Evolutionary conservation across 35 echinoderm and acorn worm species (phyloP), one percentile per base, ranked within the genome.

Genomic region (Holothuria glaberrima): DNA sequence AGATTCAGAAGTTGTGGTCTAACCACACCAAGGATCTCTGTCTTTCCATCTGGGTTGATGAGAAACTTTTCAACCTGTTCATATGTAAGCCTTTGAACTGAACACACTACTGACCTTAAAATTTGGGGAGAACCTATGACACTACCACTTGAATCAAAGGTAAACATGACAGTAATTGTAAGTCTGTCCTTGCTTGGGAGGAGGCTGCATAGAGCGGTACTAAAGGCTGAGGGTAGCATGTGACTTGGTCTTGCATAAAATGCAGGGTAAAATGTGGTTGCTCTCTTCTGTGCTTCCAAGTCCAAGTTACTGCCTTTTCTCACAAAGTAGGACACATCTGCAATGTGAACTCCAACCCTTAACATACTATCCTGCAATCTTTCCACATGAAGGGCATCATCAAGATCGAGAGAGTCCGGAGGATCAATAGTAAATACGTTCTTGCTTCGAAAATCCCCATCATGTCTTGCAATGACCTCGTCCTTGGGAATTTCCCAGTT

Each of bases 261-360:
- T 12, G 13, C 21, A 45, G 72, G 72, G 46, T 75, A 9, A 22
- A 75, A 75, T 18, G 72, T 75, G 9, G 46, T 44, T 14, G 33
- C 72, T 75, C 72, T 75, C 72, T 75, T 75, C 21, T 33, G n/a
- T 5, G 96, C 90, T 34, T 98, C 96, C 14, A 90, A 54, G 71
- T 98, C 96, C 22, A 98, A 50, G 16, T 71, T 32, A 71, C 81
- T 80, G 44, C 74, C 90, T 48, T 90, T 86, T 26, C 58, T 63
- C 20, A 94, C 86, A 81, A 98, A 98, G 90, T 90, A 98, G 25
- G 90, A 87, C 7, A 98, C 96, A 89, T 98, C 96, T 35, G 96
- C 96, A 36, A 98, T 98, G 86, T 98, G 96, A 32, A 98, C 84
- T 12, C 96, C 96, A 48, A 98, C 91, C 58, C 56, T 48, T 33